Percentiles rank a stretch among this genome's conserved stretches.
phyloP scores from a whole-genome alignment of 2,797 vertebrate species.

The Acanthiza pusilla region DNA sequence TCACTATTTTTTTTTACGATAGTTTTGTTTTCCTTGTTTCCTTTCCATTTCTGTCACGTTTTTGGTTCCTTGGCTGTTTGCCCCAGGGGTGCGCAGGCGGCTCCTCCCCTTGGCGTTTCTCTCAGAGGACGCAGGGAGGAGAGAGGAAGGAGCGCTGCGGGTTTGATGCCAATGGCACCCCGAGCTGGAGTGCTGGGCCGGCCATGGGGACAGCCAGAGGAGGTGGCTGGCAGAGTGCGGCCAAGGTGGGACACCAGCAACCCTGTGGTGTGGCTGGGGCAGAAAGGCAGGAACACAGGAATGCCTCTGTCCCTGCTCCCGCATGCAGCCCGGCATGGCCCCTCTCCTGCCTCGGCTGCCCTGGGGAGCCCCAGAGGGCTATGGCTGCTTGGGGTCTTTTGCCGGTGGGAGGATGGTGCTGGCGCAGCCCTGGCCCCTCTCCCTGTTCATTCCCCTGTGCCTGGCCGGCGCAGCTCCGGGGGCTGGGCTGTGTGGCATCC shows the following conservation, averaged over 20 bases:
- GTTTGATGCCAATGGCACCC: background rate
- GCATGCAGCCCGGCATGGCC: background rate
- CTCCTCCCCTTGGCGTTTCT: background rate
- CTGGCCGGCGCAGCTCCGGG: background rate
- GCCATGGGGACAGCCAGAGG: background rate
- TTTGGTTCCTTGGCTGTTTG: constrained; percentile 27
- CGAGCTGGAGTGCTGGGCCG: background rate
- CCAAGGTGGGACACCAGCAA: constrained; percentile 62
- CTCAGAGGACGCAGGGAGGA: background rate
- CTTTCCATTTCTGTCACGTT: background rate
- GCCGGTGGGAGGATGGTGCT: background rate
- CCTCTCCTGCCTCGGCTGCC: background rate
- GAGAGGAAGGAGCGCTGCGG: background rate
- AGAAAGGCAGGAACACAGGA: background rate
- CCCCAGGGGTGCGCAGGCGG: background rate
- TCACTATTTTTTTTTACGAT: background rate
- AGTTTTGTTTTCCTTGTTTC: background rate
- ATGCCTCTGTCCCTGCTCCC: background rate
- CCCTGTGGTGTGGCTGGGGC: background rate
- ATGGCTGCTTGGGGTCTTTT: background rate
- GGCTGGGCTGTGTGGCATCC: background rate
- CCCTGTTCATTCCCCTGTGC: background rate
- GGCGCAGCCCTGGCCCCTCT: background rate
- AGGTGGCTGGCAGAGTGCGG: constrained; percentile 29
- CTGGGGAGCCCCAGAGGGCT: background rate